Evolutionary conservation across 2,113 vertebrate species (phyloP).

Genomic region (Sylvicapra grimmia): DNA sequence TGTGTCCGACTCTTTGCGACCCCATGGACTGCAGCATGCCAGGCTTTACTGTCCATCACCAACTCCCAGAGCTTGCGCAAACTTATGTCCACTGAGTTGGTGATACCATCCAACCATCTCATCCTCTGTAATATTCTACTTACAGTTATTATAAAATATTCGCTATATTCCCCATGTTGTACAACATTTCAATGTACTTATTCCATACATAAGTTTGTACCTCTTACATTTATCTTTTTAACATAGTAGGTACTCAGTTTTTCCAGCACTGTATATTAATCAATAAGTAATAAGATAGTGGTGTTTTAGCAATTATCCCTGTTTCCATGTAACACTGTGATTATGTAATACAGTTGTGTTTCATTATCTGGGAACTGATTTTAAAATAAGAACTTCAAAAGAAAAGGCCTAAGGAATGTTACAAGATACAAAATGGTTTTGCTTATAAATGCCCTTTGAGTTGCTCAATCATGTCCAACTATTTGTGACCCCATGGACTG

Average conservation of each 20-base stretch:
- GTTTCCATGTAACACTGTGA: neutral
- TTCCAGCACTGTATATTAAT: neutral
- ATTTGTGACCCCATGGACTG: neutral
- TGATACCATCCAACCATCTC: neutral
- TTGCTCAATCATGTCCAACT: neutral
- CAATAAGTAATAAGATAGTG: neutral
- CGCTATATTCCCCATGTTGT: neutral
- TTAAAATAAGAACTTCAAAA: constrained; percentile 4
- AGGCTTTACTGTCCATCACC: neutral
- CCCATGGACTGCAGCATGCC: neutral
- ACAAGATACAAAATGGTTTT: neutral
- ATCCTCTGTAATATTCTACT: neutral
- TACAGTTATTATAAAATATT: neutral
- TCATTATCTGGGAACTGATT: constrained; percentile 10
- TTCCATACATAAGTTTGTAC: neutral
- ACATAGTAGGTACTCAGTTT: neutral
- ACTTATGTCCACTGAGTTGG: neutral
- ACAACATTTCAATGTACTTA: neutral
- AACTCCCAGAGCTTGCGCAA: neutral
- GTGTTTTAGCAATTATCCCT: neutral
- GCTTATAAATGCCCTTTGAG: neutral
- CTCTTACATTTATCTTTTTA: neutral
- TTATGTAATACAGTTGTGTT: neutral
- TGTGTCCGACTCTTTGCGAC: neutral
- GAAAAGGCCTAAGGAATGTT: neutral